Evolutionary conservation across 1,140 invertebrate species (phyloP), one percentile per base, ranked within the genome.

Genomic region (Ceratosolen solmsi): DNA sequence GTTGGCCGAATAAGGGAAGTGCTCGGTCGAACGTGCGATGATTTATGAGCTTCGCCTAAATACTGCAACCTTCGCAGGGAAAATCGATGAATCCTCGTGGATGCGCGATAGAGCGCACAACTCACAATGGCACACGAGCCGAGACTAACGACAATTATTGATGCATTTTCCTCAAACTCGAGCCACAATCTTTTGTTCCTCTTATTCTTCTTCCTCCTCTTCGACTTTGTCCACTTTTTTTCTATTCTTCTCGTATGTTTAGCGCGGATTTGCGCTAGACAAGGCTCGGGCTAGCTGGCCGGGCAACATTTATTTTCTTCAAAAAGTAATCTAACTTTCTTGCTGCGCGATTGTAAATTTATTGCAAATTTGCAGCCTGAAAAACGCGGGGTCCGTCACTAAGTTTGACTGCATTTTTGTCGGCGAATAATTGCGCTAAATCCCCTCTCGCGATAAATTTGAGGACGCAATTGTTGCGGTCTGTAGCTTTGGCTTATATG

Each of bases 1-100:
- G 13, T 63, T 63, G 30, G 27, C 33, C 33, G 60, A 63, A 63
- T 33, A 63, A 63, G 60, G 60, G 30, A 63, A 63, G 60, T 63
- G 27, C 17, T 63, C 60, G 27, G 11, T 63, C 60, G 27, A 33
- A 33, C 60, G 60, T 33, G 3, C 30, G 20, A 68, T 68, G 33
- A 68, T 68, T 68, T 68, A 68, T n/a, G 36, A 68, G 36, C 27
- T n/a, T 20, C 30, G 15, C 36, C 38, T 38, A 68, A 68, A n/a
- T 38, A 33, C 63, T 36, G 33, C 20, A 25, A 33, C 60, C 63
- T 68, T 68, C 5, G 63, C 33, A 17, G 20, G 63, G 25, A 22
- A 4, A 38, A 68, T 68, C 63, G 63, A 68, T 68, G 63, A 17
- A 68, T 33, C 63, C 33, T 38, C 63, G 33, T n/a, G 63, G 33